Base-by-base conservation (phyloP, 2,888 invertebrate species). In the Eupithecia subumbrata region DNA sequence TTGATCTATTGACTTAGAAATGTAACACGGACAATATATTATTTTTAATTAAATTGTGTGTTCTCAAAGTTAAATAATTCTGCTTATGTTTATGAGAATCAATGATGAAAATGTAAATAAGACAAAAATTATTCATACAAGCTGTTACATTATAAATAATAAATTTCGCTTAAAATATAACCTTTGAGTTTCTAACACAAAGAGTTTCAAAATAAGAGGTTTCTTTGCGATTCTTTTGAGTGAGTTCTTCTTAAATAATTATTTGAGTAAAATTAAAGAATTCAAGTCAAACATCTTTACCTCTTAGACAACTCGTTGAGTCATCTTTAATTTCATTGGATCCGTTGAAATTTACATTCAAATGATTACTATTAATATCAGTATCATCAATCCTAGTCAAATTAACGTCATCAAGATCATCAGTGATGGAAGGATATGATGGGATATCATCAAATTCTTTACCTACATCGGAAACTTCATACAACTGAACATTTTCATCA, bases 401-500 rank as follows among this genome's bases (percentile, higher is more conserved):
- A 2, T 2, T 63, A 64, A 64, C 64, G 18, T 64, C 64, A 18
- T 64, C 64, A 30, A 64, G 64, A 30, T 64, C 64, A 30, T 64
- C 64, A 34, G 18, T 18, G 1, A 60, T 25, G 14, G 60, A 60
- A 64, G 64, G 34, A 34, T 16, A 64, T 9, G 34, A 64, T 18
- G 64, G 64, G 7, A 34, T 64, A 64, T 64, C 64, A 64, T 64
- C 64, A 34, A 64, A 64, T 34, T 34, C 52, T 56, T 56, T 56
- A 56, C 22, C 52, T 3, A 22, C 2, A 11, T 56, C 64, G 3
- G 14, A 60, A 60, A 25, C 60, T 25, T 60, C 60, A 60, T 60
- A 4, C 12, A 60, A 60, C 12, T 60, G 60, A 14, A 12, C 60
- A 0, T 25, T 12, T 60, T 60, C 60, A 25, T 60, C 60, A 56